These are phyloP conservation scores for Sialis fuliginosa DNA, from an alignment of 2,888 invertebrate genomes.

Conservation along the genomic window DNA sequence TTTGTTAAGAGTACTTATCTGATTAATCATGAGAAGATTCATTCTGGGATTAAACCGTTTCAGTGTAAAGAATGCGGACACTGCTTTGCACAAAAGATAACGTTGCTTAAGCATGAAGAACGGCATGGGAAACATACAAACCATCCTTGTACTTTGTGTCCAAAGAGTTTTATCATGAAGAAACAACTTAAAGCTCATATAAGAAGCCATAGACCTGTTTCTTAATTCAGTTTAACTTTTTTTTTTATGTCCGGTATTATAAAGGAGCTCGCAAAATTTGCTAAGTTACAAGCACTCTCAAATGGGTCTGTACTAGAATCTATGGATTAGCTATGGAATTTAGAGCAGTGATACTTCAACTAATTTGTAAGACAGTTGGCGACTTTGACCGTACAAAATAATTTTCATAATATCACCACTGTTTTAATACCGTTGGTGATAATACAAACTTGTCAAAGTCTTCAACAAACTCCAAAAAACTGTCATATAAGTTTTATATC, in stretches of 20 bases:
- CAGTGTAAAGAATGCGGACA: constrained; percentile 26
- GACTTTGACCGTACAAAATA: no score
- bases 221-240: no score
- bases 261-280: no score
- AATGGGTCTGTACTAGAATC: not conserved
- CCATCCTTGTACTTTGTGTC: constrained; percentile 7
- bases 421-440: no score
- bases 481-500: no score
- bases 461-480: no score
- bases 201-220: constrained; percentile 2
- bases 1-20: constrained; percentile 4
- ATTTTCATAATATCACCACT: no score
- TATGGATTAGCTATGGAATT: no score
- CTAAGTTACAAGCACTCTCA: not conserved
- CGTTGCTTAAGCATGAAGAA: constrained; percentile 3
- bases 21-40: constrained; percentile 1
- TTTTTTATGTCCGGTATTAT: no score
- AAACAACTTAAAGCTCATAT: constrained; percentile 7
- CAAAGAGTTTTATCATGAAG: constrained; percentile 8
- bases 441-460: no score
- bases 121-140: constrained; percentile 3
- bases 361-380: no score
- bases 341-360: no score
- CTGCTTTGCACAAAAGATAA: constrained; percentile 26
- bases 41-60: constrained; percentile 11